phyloP scores from a whole-genome alignment of 2,797 vertebrate species.

The Sebastiscus tertius region DNA sequence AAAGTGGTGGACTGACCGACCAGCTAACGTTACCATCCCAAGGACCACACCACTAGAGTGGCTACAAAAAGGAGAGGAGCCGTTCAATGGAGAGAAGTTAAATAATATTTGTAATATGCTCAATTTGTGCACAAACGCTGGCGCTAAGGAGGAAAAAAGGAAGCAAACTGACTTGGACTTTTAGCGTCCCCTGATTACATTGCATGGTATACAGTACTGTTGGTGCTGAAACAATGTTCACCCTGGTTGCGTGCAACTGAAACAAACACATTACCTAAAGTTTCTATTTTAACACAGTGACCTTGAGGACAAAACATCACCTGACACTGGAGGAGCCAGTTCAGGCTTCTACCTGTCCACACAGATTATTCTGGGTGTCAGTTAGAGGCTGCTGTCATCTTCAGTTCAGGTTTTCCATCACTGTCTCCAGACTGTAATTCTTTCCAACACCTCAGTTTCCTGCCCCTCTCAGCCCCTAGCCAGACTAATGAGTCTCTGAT shows the following conservation, averaged over 20 bases:
- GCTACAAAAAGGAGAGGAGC: background rate
- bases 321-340: constrained; percentile 37
- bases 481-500: constrained; percentile 60
- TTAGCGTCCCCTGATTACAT: background rate
- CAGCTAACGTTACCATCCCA: background rate
- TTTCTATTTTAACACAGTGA: constrained; percentile 56
- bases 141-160: background rate
- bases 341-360: constrained; percentile 57
- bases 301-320: constrained; percentile 37
- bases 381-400: constrained; percentile 21
- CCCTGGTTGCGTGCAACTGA: background rate
- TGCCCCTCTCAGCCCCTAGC: constrained; percentile 46
- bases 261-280: constrained; percentile 28
- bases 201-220: background rate
- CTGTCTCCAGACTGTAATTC: constrained; percentile 53
- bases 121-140: background rate
- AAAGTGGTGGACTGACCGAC: background rate
- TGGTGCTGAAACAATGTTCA: background rate
- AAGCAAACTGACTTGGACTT: background rate
- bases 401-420: constrained; percentile 52
- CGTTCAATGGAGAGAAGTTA: background rate
- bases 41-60: too few species aligned
- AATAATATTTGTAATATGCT: background rate
- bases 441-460: constrained; percentile 67
- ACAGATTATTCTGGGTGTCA: constrained; percentile 55